phyloP scores from a whole-genome alignment of 2,888 invertebrate species.

The Eupsilia transversa region DNA sequence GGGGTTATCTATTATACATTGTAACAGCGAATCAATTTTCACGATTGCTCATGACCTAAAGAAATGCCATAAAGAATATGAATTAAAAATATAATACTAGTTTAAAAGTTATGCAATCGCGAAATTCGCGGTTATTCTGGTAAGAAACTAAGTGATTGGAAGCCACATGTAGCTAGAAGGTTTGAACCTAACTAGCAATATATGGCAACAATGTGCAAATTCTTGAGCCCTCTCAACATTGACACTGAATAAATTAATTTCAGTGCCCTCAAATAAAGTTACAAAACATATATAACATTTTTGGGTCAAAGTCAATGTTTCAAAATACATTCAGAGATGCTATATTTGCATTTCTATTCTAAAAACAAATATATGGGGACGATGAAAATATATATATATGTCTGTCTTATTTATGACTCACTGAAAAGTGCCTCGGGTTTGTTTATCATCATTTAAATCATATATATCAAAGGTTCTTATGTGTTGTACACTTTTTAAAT shows the following conservation, averaged over 20 bases:
- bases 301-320: slow-evolving; percentile 38
- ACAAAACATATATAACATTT: not conserved
- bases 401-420: slow-evolving; percentile 50
- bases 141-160: not conserved
- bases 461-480: slow-evolving; percentile 53
- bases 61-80: too few species aligned
- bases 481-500: slow-evolving; percentile 34
- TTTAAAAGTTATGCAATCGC: too few species aligned
- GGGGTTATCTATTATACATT: too few species aligned
- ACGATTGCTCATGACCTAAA: too few species aligned
- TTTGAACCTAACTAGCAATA: not conserved
- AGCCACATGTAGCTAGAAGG: not conserved
- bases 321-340: slow-evolving; percentile 28
- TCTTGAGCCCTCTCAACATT: not conserved
- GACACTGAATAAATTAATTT: not conserved
- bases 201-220: not conserved
- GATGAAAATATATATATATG: slow-evolving; percentile 32
- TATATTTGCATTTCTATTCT: slow-evolving; percentile 28
- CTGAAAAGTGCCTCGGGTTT: slow-evolving; percentile 63
- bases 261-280: not conserved
- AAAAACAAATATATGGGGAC: slow-evolving; percentile 22
- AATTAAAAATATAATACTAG: too few species aligned
- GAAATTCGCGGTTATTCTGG: too few species aligned
- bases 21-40: too few species aligned
- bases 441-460: slow-evolving; percentile 74